A percentile compares a stretch with the other conserved stretches of the same genome.
These are phyloP conservation scores for Labeo rohita DNA, from an alignment of 2,113 vertebrate species.

Conservation along the genomic window DNA sequence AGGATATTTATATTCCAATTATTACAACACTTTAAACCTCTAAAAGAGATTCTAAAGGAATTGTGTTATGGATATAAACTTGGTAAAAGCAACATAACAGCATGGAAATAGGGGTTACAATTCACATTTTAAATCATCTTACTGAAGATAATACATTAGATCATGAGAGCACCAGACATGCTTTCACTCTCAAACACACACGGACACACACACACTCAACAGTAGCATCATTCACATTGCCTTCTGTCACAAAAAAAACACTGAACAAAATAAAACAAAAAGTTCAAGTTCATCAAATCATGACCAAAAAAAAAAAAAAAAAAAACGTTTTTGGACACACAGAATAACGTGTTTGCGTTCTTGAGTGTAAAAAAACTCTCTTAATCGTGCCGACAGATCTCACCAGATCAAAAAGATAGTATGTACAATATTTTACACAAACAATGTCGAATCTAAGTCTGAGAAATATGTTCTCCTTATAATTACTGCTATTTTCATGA, in stretches of 20 bases:
- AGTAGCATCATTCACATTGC: slow-evolving; percentile 43
- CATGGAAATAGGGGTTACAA: slow-evolving; percentile 62
- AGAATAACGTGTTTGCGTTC: slow-evolving; percentile 23
- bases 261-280: slow-evolving; percentile 59
- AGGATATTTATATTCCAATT: slow-evolving; percentile 26
- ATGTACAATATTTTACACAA: slow-evolving; percentile 97
- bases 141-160: slow-evolving; percentile 62
- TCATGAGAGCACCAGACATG: slow-evolving; percentile 59
- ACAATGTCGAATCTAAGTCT: slow-evolving; percentile 74
- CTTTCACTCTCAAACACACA: slow-evolving; percentile 37
- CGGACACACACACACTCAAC: slow-evolving; percentile 54
- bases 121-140: slow-evolving; percentile 75
- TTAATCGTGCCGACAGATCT: slow-evolving; percentile 40
- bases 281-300: slow-evolving; percentile 61
- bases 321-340: slow-evolving; percentile 39
- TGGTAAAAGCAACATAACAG: slow-evolving; percentile 59
- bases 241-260: slow-evolving; percentile 66
- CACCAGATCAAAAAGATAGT: slow-evolving; percentile 67
- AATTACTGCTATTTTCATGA: slow-evolving; percentile 64
- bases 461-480: slow-evolving; percentile 78
- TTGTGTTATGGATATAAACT: slow-evolving; percentile 47
- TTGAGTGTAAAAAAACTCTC: slow-evolving; percentile 47
- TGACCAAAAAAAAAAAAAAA: neutral
- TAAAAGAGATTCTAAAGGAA: slow-evolving; percentile 17
- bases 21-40: slow-evolving; percentile 31